Evolutionary conservation across 2,113 vertebrate species (phyloP).

Genomic region (Aviceda subcristata): DNA sequence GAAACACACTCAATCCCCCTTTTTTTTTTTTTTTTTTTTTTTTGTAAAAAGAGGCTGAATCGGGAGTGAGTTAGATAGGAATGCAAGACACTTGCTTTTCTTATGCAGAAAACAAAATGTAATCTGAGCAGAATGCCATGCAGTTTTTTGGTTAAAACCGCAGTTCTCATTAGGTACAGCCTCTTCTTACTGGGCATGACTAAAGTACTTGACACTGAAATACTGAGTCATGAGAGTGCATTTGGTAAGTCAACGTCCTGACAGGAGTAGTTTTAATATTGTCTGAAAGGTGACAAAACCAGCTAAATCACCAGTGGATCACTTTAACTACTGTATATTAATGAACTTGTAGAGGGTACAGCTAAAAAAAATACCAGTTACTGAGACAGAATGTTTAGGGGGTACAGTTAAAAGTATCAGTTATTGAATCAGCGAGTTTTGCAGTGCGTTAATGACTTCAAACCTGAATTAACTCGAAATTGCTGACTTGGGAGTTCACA

Average conservation of each 20-base stretch:
- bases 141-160: neutral
- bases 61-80: neutral
- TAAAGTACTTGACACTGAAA: neutral
- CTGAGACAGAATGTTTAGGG: neutral
- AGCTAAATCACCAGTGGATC: neutral
- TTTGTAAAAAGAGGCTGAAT: neutral
- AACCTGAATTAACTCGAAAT: neutral
- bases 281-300: neutral
- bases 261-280: neutral
- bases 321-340: neutral
- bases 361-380: neutral
- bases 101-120: neutral
- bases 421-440: neutral
- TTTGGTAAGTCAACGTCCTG: neutral
- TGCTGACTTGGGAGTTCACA: neutral
- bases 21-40: too few relatives aligned
- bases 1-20: too few relatives aligned
- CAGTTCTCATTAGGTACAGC: neutral
- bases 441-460: neutral
- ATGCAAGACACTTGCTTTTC: neutral
- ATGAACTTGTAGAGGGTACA: neutral
- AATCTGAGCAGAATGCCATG: neutral
- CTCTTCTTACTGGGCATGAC: neutral
- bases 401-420: neutral
- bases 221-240: neutral